These are phyloP conservation scores for Dolichotis patagonum DNA, from an alignment of 2,113 vertebrate genomes.

Conservation along the genomic window DNA sequence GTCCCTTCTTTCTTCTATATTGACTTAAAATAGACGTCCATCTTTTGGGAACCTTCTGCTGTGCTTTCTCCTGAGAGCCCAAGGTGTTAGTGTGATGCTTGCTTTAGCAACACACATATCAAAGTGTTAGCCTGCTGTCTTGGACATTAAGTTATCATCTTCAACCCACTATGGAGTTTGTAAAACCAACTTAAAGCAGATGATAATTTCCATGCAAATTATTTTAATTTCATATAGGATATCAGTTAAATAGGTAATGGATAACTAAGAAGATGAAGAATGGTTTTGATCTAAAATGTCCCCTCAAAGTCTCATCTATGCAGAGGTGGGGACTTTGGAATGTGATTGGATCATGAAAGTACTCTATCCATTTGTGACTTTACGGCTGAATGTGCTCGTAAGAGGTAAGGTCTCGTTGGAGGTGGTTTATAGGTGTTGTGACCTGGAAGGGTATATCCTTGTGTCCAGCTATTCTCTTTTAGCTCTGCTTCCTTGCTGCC, in stretches of 20 bases:
- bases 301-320: background rate
- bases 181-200: background rate
- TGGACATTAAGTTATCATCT: background rate
- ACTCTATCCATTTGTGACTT: background rate
- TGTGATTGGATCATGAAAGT: background rate
- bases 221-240: background rate
- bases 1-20: background rate
- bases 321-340: background rate
- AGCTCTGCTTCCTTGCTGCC: background rate
- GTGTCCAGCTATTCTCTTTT: background rate
- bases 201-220: background rate
- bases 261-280: background rate
- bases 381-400: background rate
- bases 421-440: background rate
- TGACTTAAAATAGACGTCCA: background rate
- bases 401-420: background rate
- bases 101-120: background rate
- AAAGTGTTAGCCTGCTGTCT: background rate
- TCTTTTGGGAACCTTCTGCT: background rate
- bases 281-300: background rate
- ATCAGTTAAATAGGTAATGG: background rate
- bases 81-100: background rate
- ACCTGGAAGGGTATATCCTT: background rate
- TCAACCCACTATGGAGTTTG: background rate
- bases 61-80: background rate